Conservation (phyloP, 2,888 invertebrate genomes). For the Thereva nobilitata region DNA sequence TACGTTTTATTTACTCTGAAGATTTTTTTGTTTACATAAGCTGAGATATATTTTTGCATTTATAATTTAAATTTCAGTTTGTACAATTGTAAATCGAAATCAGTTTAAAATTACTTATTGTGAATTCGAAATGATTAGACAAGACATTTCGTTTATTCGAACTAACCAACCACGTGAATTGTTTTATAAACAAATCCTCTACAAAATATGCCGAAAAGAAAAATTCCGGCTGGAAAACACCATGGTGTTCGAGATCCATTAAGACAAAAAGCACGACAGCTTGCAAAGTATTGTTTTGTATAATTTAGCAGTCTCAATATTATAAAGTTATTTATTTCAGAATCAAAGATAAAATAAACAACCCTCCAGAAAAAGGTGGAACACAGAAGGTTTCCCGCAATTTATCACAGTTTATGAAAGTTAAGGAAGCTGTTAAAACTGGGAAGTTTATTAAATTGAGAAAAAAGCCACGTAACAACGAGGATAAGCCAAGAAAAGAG, state of each 20-base stretch:
- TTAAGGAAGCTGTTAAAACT: slow-evolving; percentile 60
- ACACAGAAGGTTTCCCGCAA: slow-evolving; percentile 76
- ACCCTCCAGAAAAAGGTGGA: slow-evolving; percentile 71
- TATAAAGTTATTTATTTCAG: slow-evolving; percentile 54
- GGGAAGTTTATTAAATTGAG: slow-evolving; percentile 52
- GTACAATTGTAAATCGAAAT: too few relatives aligned
- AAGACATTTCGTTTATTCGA: too few relatives aligned
- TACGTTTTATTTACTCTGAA: too few relatives aligned
- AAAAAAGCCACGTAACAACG: slow-evolving; percentile 46
- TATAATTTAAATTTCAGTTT: too few relatives aligned
- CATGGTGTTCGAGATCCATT: slow-evolving; percentile 77
- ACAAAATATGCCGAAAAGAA: slow-evolving; percentile 57
- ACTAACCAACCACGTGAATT: too few relatives aligned
- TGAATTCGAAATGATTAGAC: too few relatives aligned
- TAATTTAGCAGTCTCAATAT: background rate
- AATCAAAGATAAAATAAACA: slow-evolving; percentile 73
- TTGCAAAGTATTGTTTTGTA: slow-evolving; percentile 62
- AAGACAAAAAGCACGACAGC: slow-evolving; percentile 67
- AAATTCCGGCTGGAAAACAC: slow-evolving; percentile 82
- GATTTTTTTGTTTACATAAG: too few relatives aligned
- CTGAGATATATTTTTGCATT: too few relatives aligned
- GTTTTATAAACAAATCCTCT: too few relatives aligned
- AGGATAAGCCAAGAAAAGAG: slow-evolving; percentile 51
- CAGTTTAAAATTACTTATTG: too few relatives aligned
- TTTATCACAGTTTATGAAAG: slow-evolving; percentile 66